These are phyloP conservation scores for Drosophila ficusphila DNA, from an alignment of 1,140 invertebrate species.

Conservation along the genomic window DNA sequence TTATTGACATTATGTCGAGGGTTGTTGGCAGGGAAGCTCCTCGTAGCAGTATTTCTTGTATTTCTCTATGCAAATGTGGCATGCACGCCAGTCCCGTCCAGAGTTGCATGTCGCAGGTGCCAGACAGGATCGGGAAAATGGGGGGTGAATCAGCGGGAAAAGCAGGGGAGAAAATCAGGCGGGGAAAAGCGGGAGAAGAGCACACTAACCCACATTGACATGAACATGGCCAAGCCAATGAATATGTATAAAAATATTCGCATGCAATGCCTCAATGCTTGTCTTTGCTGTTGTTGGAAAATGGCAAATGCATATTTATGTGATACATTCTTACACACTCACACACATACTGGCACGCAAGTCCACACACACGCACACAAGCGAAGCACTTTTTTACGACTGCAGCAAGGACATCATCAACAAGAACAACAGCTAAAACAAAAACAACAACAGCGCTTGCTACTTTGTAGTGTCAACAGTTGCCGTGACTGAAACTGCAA, in stretches of 20 bases:
- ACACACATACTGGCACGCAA: slow-evolving; percentile 4
- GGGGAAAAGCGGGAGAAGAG: slow-evolving; percentile 8
- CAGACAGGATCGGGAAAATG: not conserved
- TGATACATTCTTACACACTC: slow-evolving; percentile 14
- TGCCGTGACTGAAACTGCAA: slow-evolving; percentile 37
- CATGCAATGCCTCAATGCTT: slow-evolving; percentile 51
- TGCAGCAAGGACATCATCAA: slow-evolving; percentile 50
- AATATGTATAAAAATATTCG: slow-evolving; percentile 62
- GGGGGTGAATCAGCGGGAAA: not conserved
- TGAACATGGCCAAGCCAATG: slow-evolving; percentile 60
- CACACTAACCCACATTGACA: slow-evolving; percentile 59
- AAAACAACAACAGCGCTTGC: slow-evolving; percentile 47
- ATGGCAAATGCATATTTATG: slow-evolving; percentile 75
- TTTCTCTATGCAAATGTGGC: slow-evolving; percentile 32
- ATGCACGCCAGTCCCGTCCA: slow-evolving; percentile 16
- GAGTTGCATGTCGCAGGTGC: slow-evolving; percentile 5
- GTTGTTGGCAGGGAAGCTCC: not conserved
- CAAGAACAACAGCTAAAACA: slow-evolving; percentile 44
- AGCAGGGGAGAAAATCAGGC: slow-evolving; percentile 9
- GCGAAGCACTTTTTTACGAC: slow-evolving; percentile 41
- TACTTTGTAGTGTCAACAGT: slow-evolving; percentile 77
- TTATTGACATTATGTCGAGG: slow-evolving; percentile 41
- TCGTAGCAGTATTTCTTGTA: too few relatives aligned
- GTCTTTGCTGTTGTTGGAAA: slow-evolving; percentile 23
- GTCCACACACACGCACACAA: slow-evolving; percentile 5